Conservation (phyloP, 1,140 invertebrate species). For the Oscheius sp. region DNA sequence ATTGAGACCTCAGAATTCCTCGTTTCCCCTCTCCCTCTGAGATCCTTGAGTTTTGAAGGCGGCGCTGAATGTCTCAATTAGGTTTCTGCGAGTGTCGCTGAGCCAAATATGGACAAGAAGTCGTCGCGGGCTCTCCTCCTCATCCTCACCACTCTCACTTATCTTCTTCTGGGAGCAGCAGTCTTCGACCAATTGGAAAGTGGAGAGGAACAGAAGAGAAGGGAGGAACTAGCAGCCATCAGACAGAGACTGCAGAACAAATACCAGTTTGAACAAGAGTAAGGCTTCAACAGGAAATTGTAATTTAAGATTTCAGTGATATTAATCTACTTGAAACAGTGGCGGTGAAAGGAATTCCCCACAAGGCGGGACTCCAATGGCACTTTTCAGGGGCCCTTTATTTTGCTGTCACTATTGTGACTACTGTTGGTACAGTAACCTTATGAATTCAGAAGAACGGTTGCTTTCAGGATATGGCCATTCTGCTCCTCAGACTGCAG, state of each 20-base stretch:
- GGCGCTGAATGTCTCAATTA: conserved; percentile 5
- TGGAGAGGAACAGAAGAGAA: conserved; percentile 82
- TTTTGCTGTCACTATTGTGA: conserved; percentile 96
- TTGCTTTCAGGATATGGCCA: conserved; percentile 62
- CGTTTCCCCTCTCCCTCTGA: not conserved
- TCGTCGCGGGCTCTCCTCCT: conserved; percentile 94
- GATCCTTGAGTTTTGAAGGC: not conserved
- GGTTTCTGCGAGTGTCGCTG: not conserved
- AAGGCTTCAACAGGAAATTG: not conserved
- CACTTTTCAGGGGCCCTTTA: conserved; percentile 95
- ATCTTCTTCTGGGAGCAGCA: conserved; percentile 93
- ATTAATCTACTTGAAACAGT: conserved; percentile 88
- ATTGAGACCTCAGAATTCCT: too few relatives aligned
- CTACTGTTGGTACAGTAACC: conserved; percentile 79
- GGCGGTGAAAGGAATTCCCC: conserved; percentile 86
- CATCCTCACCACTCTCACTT: conserved; percentile 96
- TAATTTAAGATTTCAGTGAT: conserved; percentile 69
- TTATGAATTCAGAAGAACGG: conserved; percentile 2
- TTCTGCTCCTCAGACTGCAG: conserved; percentile 58
- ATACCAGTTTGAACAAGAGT: conserved; percentile 78
- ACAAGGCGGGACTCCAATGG: conserved; percentile 95
- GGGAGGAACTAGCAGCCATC: conserved; percentile 63
- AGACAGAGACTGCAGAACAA: conserved; percentile 76
- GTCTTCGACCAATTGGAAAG: conserved; percentile 97
- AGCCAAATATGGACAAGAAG: conserved; percentile 66